Evolutionary conservation across 2,113 vertebrate species (phyloP).

Genomic region (Rissa tridactyla): DNA sequence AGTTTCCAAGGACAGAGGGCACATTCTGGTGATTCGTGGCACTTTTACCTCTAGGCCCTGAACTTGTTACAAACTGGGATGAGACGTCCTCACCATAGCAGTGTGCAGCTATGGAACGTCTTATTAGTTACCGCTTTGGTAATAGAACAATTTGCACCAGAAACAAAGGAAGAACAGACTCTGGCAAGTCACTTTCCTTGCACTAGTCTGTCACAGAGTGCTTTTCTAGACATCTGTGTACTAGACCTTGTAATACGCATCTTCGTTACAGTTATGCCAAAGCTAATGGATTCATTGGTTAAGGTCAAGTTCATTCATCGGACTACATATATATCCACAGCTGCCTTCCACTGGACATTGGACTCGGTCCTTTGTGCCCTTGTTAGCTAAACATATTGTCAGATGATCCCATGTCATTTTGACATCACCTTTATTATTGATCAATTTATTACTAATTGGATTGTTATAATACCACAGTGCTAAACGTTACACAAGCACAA

Average conservation of each 20-base stretch:
- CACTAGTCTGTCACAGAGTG: neutral
- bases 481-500: neutral
- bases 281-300: neutral
- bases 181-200: neutral
- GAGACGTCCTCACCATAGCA: neutral
- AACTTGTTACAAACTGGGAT: neutral
- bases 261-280: neutral
- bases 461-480: neutral
- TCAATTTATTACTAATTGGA: neutral
- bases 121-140: rapidly evolving
- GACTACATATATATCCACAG: neutral
- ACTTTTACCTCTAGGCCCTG: neutral
- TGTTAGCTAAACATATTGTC: neutral
- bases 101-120: neutral
- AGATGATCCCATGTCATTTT: neutral
- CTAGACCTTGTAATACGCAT: neutral
- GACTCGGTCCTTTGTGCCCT: neutral
- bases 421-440: neutral
- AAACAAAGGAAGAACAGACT: neutral
- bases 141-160: neutral
- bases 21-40: neutral
- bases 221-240: neutral
- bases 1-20: neutral
- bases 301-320: neutral
- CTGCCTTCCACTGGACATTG: neutral